Evolutionary conservation across 2,797 vertebrate species (phyloP).

Genomic region (Eremophila alpestris): DNA sequence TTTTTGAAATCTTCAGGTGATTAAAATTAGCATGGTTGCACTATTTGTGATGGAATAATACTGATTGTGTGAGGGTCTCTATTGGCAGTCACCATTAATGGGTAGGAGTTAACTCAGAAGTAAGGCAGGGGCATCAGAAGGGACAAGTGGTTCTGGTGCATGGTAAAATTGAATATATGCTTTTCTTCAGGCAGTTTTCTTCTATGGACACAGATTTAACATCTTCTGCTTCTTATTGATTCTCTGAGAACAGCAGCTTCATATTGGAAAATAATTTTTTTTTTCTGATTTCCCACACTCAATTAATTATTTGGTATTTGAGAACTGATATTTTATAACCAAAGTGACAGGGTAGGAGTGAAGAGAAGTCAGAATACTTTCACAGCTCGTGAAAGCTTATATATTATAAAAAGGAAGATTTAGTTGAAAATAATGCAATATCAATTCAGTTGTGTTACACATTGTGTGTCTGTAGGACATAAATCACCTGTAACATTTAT

Average conservation of each 20-base stretch:
- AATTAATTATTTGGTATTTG: slow-evolving; percentile 6
- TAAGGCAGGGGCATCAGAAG: not conserved
- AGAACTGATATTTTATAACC: not conserved
- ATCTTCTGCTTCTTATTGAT: not conserved
- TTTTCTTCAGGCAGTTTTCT: not conserved
- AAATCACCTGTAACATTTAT: not conserved
- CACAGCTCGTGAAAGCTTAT: not conserved
- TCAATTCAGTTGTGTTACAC: not conserved
- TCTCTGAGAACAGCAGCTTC: not conserved
- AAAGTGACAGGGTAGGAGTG: not conserved
- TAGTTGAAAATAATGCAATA: not conserved
- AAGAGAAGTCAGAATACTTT: not conserved
- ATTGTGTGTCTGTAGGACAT: not conserved
- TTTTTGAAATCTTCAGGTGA: not conserved
- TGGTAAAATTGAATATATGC: not conserved
- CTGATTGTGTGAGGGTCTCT: not conserved
- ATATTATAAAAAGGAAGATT: not conserved
- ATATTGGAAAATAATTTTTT: not conserved
- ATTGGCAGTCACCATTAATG: not conserved
- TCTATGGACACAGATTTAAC: not conserved
- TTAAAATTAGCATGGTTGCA: not conserved
- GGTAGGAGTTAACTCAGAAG: not conserved
- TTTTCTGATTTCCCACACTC: not conserved
- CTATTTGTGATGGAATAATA: not conserved
- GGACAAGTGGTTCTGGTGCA: not conserved